Evolutionary conservation across 1,140 invertebrate species (phyloP), one percentile per base, ranked within the genome.

Genomic region (Trachelipus rathkii): DNA sequence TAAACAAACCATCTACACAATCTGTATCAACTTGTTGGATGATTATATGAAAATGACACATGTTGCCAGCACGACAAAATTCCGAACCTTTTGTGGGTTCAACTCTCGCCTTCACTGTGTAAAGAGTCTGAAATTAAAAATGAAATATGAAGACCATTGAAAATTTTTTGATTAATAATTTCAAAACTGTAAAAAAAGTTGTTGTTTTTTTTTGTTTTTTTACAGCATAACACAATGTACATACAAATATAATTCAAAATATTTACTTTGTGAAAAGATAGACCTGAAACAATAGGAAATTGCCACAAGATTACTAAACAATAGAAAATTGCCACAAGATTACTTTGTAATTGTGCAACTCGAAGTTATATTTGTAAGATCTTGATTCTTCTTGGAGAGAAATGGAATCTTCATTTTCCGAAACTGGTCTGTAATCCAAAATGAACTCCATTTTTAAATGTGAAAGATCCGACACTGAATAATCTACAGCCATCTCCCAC

Each of bases 41-140:
- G 75, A 89, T 90, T 53, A 97, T 86, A 83, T 92, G 90, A 77
- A 97, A 87, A 85, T 92, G 91, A 85, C 94, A 96, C 84, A 95
- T 91, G 79, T 91, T 92, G 72, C 94, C 93, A 50, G 93, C 91
- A 78, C 94, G 90, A 84, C 94, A 96, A 84, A 95, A 92, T 82
- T 96, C 93, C 44, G 88, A 89, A 15, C 92, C 93, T 82, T 92
- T 92, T 10, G 88, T 88, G 0, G 94, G 91, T 82, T 95, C 92
- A 75, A 97, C 87, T 82, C 89, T 89, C 0, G 92, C 92, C 78
- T 91, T 88, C 69, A 97, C 89, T 71, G 91, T 90, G 83, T 93
- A 96, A 80, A 96, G 85, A 13, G 95, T 97, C 86, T 92, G 85
- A 10, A 71, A 24, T 0, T 2, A n/a, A 72, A 60, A 19, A 15